These are phyloP conservation scores for Hipposideros armiger DNA, from an alignment of 2,113 vertebrate species.

Conservation along the genomic window DNA sequence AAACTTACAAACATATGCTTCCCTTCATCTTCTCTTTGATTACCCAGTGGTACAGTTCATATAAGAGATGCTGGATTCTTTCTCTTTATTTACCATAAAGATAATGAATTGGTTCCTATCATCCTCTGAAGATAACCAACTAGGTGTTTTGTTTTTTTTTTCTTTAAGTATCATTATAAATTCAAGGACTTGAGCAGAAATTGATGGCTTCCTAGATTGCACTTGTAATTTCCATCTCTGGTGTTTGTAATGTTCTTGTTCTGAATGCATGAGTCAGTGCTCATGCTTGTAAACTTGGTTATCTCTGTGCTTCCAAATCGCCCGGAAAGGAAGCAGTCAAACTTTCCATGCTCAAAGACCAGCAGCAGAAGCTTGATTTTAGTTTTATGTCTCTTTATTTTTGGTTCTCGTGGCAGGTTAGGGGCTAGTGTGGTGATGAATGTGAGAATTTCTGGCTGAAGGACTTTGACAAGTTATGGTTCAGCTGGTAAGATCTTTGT, in stretches of 20 bases:
- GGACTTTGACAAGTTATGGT: background rate
- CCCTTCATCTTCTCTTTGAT: background rate
- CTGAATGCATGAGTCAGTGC: background rate
- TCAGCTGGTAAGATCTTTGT: background rate
- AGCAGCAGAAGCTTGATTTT: background rate
- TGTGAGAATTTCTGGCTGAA: background rate
- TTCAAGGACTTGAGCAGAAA: slow-evolving; percentile 31
- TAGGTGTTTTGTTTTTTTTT: background rate
- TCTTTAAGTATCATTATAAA: background rate
- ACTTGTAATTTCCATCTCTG: background rate
- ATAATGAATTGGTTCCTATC: slow-evolving; percentile 24
- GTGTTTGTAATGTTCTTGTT: background rate
- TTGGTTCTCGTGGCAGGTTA: background rate
- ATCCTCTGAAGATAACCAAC: background rate
- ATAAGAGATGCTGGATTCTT: background rate
- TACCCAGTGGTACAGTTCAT: background rate
- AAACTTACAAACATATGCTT: slow-evolving; percentile 14
- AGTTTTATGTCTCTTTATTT: slow-evolving; percentile 1
- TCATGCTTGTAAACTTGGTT: background rate
- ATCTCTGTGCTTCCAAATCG: background rate
- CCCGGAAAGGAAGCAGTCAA: background rate
- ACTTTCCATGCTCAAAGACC: background rate
- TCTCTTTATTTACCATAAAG: slow-evolving; percentile 22
- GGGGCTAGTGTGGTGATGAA: background rate
- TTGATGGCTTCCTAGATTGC: background rate